Evolutionary conservation across 2,797 vertebrate species (phyloP), one percentile per base, ranked within the genome.

Genomic region (Artibeus jamaicensis): DNA sequence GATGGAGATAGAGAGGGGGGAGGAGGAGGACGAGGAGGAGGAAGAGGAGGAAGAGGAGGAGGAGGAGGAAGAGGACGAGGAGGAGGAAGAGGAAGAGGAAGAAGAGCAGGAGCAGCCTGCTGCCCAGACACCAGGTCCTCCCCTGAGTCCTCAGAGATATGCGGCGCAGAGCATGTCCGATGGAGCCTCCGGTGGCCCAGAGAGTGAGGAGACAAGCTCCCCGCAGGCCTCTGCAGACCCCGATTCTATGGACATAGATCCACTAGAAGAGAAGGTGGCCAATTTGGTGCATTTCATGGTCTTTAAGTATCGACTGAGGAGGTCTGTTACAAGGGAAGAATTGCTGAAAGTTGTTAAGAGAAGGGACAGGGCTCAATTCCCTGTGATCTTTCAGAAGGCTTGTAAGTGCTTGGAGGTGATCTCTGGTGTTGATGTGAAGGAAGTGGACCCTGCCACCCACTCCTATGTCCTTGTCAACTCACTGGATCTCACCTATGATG

Each of bases 391-490:
- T 2, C 3, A 59, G 44, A 96, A 79, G 89, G 97, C 89, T 59
- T 65, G 29, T 55, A 94, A 78, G 15, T 93, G 55, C 34, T 46
- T 97, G 46, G 85, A 94, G 70, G 68, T 97, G 48, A 65, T 97
- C 83, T 97, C 22, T 94, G 97, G 93, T 44, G 91, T 97, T 79
- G 78, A 95, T 18, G 7, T 93, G 67, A 94, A 53, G 57, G 53
- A 93, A 88, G n/a, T 65, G 16, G 44, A 94, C 37, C 48, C 74
- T 9, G 3, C 19, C 3, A 24, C 9, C 14, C 87, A 77, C 3
- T 57, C 50, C 26, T 96, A 91, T 46, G 21, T 48, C 18, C 74
- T 97, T 91, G 67, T 91, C 74, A 95, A 94, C 16, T 70, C 96
- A 37, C 74, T 96, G 29, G 34, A 53, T 19, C 62, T 97, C 73